Evolutionary conservation across 2,113 vertebrate genomes (phyloP).

Genomic region (Pelecanoides urinatrix): DNA sequence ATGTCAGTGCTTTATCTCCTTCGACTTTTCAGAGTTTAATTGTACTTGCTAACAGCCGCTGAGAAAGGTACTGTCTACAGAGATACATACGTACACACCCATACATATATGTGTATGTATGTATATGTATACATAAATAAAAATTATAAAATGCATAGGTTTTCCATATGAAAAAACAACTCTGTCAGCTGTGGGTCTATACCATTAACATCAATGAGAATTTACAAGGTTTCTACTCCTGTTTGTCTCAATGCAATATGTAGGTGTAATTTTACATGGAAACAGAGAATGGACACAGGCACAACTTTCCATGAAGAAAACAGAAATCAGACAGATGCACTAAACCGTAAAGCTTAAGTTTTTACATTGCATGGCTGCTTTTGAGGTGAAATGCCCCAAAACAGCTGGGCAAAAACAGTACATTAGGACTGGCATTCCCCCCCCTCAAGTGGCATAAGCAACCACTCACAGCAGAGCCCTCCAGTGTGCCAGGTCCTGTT

Average conservation of each 20-base stretch:
- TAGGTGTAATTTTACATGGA: not conserved
- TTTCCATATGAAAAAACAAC: not conserved
- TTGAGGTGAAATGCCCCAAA: not conserved
- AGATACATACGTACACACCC: accelerated
- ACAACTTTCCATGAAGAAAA: not conserved
- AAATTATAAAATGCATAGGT: not conserved
- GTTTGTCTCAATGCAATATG: not conserved
- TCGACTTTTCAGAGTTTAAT: slow-evolving; percentile 20
- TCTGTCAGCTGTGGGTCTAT: not conserved
- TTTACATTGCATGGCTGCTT: not conserved
- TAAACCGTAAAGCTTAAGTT: not conserved
- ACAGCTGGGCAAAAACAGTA: not conserved
- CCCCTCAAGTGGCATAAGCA: not conserved
- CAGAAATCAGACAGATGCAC: not conserved
- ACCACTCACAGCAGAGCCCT: accelerated
- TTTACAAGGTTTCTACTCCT: not conserved
- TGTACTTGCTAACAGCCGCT: not conserved
- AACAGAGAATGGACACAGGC: not conserved
- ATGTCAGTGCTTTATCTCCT: slow-evolving; percentile 18
- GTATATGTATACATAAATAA: not conserved
- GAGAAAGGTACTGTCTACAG: not conserved
- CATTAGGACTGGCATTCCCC: not conserved
- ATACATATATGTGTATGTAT: not conserved
- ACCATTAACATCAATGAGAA: not conserved
- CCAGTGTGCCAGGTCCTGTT: accelerated